A percentile compares a stretch with the other conserved stretches of the same genome.
Conservation (phyloP, 2,113 vertebrate species). For the Centropristis striata region DNA sequence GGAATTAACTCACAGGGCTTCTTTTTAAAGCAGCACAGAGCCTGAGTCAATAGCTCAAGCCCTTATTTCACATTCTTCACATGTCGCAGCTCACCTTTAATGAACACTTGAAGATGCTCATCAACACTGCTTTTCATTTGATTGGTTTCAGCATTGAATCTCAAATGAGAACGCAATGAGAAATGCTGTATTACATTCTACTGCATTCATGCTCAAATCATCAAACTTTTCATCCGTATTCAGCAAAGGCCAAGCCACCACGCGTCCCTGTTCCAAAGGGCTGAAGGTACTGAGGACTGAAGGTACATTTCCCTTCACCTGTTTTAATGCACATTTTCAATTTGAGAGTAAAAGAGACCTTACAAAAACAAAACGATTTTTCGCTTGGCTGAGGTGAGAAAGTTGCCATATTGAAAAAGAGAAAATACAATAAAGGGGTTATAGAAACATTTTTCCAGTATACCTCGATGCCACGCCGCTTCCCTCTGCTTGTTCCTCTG, state of each 20-base stretch:
- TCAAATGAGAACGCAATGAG: slow-evolving; percentile 11
- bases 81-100: slow-evolving; percentile 29
- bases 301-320: slow-evolving; percentile 1
- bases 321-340: slow-evolving; percentile 4
- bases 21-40: neutral
- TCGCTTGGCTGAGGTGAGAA: neutral
- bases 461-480: neutral
- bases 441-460: neutral
- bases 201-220: slow-evolving; percentile 3
- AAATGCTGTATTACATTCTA: slow-evolving; percentile 22
- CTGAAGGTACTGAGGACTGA: slow-evolving; percentile 5
- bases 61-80: slow-evolving; percentile 29
- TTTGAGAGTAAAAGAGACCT: neutral
- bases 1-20: slow-evolving; percentile 34
- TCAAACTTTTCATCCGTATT: slow-evolving; percentile 38
- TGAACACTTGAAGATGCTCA: slow-evolving; percentile 29
- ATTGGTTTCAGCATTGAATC: slow-evolving; percentile 6
- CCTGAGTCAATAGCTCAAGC: neutral
- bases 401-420: slow-evolving; percentile 8
- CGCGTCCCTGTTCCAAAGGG: neutral
- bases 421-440: neutral
- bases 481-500: neutral
- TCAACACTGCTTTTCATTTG: neutral
- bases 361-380: neutral
- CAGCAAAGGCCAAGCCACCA: neutral